Evolutionary conservation across 1,140 invertebrate genomes (phyloP), one percentile per base, ranked within the genome.

Genomic region (Ceratina calcarata): DNA sequence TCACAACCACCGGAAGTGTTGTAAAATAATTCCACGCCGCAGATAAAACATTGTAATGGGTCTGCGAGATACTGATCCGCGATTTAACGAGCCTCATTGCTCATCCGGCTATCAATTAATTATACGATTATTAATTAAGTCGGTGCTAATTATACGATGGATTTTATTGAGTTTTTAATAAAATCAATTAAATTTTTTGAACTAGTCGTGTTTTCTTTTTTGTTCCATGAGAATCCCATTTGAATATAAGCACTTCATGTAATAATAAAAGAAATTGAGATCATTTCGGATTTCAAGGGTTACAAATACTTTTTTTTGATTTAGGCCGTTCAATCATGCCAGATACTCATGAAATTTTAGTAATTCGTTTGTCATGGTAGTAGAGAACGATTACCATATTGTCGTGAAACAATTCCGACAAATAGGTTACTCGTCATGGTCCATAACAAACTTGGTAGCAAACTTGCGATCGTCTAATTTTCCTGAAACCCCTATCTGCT

Each of bases 401-500:
- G 16, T 12, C 51, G 24, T 7, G 27, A 55, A 62, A 37, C 58
- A 65, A 71, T 65, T 65, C n/a, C n/a, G 6, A 18, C 20, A 22
- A 73, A 65, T 73, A 73, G 51, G 18, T 13, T 3, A n/a, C 18
- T 65, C 60, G 32, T 64, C 16, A 55, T 2, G 58, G 60, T 57
- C 51, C 60, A 20, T 24, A 68, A 55, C 53, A 53, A 67, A 80
- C 51, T 80, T 75, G 55, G 75, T 67, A 45, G 71, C 24, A 75
- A 67, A 80, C 64, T 58, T 32, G 78, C 58, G 62, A 76, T 81
- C 60, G 55, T 67, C 75, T 78, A 72, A 81, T 81, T 81, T 72
- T 67, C 55, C 22, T 53, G 37, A 49, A 72, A 64, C 61, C 45
- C 18, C 60, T 45, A 45, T 53, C 53, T 58, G 27, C 61, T 72